Conservation (phyloP, 1,140 invertebrate species). For the Hylaeus volcanicus region DNA sequence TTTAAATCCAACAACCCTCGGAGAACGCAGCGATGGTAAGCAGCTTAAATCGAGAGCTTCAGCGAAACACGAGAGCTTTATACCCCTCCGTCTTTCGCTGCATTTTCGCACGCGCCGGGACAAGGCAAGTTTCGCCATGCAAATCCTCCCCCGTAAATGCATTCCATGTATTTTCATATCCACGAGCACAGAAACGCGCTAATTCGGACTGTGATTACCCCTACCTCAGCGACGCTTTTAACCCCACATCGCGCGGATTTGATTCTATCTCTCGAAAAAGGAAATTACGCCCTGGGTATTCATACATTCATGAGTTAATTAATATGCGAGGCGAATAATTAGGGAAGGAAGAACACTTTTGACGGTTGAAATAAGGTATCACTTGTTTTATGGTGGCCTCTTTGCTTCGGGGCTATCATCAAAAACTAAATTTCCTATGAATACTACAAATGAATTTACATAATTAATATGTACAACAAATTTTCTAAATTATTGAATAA, state of each 20-base stretch:
- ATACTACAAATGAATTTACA: too few relatives aligned
- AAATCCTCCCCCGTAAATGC: conserved; percentile 31
- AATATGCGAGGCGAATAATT: too few relatives aligned
- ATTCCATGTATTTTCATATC: conserved; percentile 20
- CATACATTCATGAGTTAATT: too few relatives aligned
- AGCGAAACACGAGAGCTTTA: conserved; percentile 53
- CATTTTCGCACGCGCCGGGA: conserved; percentile 47
- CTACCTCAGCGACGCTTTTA: not conserved
- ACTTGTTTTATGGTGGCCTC: too few relatives aligned
- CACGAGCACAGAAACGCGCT: not conserved
- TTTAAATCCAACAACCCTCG: conserved; percentile 34
- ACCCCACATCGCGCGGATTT: not conserved
- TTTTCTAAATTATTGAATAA: too few relatives aligned
- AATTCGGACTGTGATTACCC: not conserved
- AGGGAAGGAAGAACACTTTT: too few relatives aligned
- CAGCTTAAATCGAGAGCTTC: conserved; percentile 59
- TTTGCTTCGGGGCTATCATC: too few relatives aligned
- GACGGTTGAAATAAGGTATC: too few relatives aligned
- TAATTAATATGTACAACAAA: too few relatives aligned
- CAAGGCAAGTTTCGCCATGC: conserved; percentile 12
- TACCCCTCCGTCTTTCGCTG: conserved; percentile 32
- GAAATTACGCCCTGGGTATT: too few relatives aligned
- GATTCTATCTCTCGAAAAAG: too few relatives aligned
- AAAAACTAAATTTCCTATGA: too few relatives aligned
- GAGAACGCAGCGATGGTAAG: conserved; percentile 38